Percentiles rank a stretch among this genome's conserved stretches.
Conservation (phyloP, 92 coral and sea anemone species). For the Heliopora coerulea region DNA sequence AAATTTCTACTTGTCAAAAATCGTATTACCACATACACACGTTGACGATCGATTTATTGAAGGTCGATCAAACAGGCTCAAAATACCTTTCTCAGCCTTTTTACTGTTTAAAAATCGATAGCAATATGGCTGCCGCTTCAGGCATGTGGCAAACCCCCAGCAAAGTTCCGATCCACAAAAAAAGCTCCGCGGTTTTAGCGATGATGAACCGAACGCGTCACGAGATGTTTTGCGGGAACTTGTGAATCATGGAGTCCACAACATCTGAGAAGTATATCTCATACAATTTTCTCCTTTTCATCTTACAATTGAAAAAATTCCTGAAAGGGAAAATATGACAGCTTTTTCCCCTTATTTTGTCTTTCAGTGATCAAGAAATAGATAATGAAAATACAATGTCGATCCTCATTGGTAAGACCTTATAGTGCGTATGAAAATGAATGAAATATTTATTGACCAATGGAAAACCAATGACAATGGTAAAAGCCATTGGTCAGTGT, state of each 20-base stretch:
- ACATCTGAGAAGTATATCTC: background rate
- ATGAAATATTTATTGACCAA: too few species aligned
- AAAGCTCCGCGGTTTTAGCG: slow-evolving; percentile 27
- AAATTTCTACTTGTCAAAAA: slow-evolving; percentile 1
- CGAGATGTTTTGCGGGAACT: slow-evolving; percentile 6
- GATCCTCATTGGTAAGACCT: slow-evolving; percentile 66
- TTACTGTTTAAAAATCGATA: slow-evolving; percentile 41
- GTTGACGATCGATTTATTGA: slow-evolving; percentile 13
- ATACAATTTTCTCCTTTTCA: background rate
- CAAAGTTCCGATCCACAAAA: slow-evolving; percentile 96
- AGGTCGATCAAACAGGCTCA: slow-evolving; percentile 12
- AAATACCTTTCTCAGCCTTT: background rate
- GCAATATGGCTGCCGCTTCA: slow-evolving; percentile 99
- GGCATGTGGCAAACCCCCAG: slow-evolving; percentile 99
- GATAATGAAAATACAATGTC: slow-evolving; percentile 66
- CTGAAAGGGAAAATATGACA: background rate
- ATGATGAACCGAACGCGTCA: background rate
- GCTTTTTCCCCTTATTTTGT: background rate
- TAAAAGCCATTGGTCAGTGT: too few species aligned
- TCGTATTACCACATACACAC: slow-evolving; percentile 15
- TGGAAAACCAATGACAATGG: too few species aligned
- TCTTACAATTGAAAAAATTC: background rate
- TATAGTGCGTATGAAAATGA: too few species aligned
- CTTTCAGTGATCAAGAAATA: slow-evolving; percentile 39
- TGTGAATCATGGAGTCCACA: background rate